phyloP scores from a whole-genome alignment of 2,113 vertebrate genomes.

The Chrysemys picta region DNA sequence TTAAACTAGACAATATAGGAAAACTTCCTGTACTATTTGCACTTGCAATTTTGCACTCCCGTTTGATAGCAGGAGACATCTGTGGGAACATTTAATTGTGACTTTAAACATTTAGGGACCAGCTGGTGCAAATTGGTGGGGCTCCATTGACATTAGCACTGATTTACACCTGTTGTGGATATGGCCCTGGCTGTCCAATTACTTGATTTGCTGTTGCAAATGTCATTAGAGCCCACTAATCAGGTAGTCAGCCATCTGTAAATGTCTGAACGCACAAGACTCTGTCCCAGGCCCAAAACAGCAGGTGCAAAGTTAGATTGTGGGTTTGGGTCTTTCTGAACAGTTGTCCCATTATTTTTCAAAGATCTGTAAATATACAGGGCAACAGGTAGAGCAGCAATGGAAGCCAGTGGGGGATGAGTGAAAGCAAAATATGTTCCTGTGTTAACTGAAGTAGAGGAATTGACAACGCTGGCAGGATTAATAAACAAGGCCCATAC shows the following conservation, averaged over 20 bases:
- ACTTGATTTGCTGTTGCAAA: not conserved
- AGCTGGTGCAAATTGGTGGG: not conserved
- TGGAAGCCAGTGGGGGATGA: rapidly evolving
- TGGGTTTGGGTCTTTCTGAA: not conserved
- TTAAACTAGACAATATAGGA: not conserved
- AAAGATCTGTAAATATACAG: not conserved
- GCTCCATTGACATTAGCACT: not conserved
- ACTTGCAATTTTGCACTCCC: not conserved
- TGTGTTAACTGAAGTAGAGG: not conserved
- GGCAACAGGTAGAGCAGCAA: not conserved
- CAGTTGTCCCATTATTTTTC: not conserved
- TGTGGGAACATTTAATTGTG: not conserved
- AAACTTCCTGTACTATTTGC: not conserved
- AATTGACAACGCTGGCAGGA: not conserved
- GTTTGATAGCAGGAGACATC: not conserved
- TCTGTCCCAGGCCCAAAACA: not conserved
- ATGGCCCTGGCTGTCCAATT: not conserved
- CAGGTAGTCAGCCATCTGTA: not conserved
- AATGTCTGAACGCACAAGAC: not conserved
- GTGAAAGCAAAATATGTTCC: not conserved
- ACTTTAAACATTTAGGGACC: not conserved
- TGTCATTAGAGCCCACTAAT: rapidly evolving
- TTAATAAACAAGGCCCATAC: not conserved
- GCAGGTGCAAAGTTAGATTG: not conserved
- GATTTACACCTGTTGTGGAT: not conserved